A percentile compares a stretch with the other conserved stretches of the same genome.
Conservation (phyloP, 2,113 vertebrate genomes). For the Pelvicachromis taeniatus region DNA sequence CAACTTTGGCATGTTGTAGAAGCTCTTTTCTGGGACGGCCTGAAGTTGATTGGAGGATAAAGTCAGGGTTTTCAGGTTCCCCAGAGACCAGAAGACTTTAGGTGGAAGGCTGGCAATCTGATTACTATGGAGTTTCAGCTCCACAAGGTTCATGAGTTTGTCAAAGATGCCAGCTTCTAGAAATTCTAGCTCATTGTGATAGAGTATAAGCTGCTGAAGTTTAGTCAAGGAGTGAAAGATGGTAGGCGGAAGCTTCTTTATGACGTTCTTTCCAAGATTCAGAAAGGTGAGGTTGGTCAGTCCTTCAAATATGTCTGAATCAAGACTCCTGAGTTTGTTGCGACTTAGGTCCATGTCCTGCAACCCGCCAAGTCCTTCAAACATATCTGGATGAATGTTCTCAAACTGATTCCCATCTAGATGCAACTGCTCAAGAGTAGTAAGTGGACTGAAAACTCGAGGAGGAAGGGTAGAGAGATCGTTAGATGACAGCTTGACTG, state of each 20-base stretch:
- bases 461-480: conserved; percentile 69
- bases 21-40: conserved; percentile 74
- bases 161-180: conserved; percentile 73
- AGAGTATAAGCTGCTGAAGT: conserved; percentile 72
- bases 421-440: conserved; percentile 72
- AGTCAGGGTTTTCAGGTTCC: conserved; percentile 64
- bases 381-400: conserved; percentile 56
- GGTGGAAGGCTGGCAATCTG: conserved; percentile 69
- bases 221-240: conserved; percentile 72
- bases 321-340: conserved; percentile 67
- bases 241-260: conserved; percentile 71
- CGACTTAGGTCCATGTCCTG: conserved; percentile 72
- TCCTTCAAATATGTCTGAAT: conserved; percentile 60
- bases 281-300: conserved; percentile 71
- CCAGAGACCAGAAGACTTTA: conserved; percentile 74
- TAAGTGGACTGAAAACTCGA: conserved; percentile 68
- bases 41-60: conserved; percentile 78
- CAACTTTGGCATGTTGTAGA: conserved; percentile 75
- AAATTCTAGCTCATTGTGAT: conserved; percentile 72
- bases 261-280: conserved; percentile 78
- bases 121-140: conserved; percentile 77
- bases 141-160: conserved; percentile 68
- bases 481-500: conserved; percentile 76
- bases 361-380: conserved; percentile 69
- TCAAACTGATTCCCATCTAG: conserved; percentile 74